Conservation (phyloP, 2,797 vertebrate species). For the Iguana delicatissima region DNA sequence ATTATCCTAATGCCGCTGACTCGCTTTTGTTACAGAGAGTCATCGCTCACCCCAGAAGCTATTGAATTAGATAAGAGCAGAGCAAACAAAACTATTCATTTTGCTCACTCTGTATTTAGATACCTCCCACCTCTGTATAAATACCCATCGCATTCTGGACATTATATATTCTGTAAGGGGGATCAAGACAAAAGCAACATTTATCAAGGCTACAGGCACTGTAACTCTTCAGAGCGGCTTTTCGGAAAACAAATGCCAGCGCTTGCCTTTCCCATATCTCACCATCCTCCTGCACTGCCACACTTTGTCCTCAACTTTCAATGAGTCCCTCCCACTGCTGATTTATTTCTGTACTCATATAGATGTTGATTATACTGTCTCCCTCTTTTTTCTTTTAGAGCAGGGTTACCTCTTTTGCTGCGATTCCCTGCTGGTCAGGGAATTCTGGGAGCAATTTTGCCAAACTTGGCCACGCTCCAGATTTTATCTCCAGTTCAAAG, state of each 20-base stretch:
- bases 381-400: background rate
- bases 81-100: slow-evolving; percentile 73
- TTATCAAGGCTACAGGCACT: slow-evolving; percentile 39
- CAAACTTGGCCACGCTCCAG: no score
- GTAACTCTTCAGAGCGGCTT: slow-evolving; percentile 17
- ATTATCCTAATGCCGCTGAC: slow-evolving; percentile 65
- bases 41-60: slow-evolving; percentile 72
- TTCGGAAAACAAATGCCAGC: slow-evolving; percentile 8
- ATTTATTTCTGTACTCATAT: background rate
- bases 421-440: no score
- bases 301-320: background rate
- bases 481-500: no score
- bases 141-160: slow-evolving; percentile 16
- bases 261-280: background rate
- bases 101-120: slow-evolving; percentile 62
- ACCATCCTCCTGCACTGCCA: background rate
- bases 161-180: slow-evolving; percentile 23
- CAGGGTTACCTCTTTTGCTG: background rate
- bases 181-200: slow-evolving; percentile 45
- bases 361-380: background rate
- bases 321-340: no score
- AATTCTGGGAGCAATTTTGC: background rate
- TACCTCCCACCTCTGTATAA: slow-evolving; percentile 48
- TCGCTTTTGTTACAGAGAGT: slow-evolving; percentile 60
- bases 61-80: slow-evolving; percentile 68